A percentile compares a stretch with the other conserved stretches of the same genome.
phyloP scores from a whole-genome alignment of 1,140 invertebrate genomes.

The Potamilus streckersoni region DNA sequence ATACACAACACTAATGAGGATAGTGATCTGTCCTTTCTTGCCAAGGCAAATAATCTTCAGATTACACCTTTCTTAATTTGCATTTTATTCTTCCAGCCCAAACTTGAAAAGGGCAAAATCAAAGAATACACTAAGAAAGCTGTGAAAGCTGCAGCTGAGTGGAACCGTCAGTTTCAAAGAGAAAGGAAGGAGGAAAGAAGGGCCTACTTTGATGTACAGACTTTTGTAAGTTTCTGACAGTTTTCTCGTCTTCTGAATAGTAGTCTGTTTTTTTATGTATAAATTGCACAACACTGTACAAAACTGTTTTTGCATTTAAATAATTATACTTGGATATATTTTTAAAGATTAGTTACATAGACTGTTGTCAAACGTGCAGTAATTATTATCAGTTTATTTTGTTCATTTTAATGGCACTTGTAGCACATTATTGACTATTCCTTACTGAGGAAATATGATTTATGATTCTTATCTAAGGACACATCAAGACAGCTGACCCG shows the following conservation, averaged over 20 bases:
- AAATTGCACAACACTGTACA: no score
- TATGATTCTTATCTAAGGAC: no score
- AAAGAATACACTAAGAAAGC: conserved; percentile 84
- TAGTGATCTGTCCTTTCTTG: conserved; percentile 5
- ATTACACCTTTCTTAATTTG: neutral
- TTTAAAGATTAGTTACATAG: no score
- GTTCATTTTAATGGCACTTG: no score
- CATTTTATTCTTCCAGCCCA: conserved; percentile 47
- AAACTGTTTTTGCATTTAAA: no score
- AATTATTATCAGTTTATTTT: no score
- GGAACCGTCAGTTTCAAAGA: conserved; percentile 89
- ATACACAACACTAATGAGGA: conserved; percentile 4
- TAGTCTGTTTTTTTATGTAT: neutral
- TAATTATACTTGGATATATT: no score
- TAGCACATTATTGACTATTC: no score
- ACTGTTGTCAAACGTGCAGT: no score
- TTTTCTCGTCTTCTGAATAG: neutral
- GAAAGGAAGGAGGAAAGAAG: conserved; percentile 76
- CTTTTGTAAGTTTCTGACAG: conserved; percentile 56
- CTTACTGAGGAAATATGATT: no score
- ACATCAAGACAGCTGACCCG: no score
- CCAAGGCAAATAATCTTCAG: neutral
- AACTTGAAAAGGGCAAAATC: conserved; percentile 69
- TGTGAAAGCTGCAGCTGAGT: conserved; percentile 86
- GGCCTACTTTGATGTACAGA: conserved; percentile 71